phyloP scores from a whole-genome alignment of 2,113 vertebrate genomes.

The Grus americana region DNA sequence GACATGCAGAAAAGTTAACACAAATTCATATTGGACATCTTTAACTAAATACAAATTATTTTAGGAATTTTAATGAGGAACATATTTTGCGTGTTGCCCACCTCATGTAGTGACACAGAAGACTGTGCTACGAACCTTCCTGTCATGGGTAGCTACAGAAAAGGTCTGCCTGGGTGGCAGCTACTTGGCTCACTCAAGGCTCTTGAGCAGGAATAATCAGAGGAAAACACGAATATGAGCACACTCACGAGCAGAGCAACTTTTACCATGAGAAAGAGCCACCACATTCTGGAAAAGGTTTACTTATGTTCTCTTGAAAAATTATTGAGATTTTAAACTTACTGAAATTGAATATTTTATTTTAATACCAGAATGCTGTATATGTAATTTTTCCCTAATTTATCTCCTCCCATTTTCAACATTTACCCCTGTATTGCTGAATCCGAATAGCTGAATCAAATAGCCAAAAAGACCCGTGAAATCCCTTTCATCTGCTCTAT shows the following conservation, averaged over 20 bases:
- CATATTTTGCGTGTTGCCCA: background rate
- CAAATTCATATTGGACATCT: background rate
- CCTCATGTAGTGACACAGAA: background rate
- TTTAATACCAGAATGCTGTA: background rate
- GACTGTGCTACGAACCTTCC: background rate
- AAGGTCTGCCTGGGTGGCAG: background rate
- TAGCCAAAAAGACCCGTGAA: background rate
- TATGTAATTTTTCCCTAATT: background rate
- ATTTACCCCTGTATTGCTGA: background rate
- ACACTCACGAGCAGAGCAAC: background rate
- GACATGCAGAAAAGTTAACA: background rate
- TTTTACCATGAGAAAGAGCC: background rate
- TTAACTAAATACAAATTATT: background rate
- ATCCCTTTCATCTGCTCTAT: background rate
- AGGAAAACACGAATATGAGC: background rate
- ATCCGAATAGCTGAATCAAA: background rate
- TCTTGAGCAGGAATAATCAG: background rate
- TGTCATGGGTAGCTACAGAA: background rate
- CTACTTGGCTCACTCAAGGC: background rate
- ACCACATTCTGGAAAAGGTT: background rate
- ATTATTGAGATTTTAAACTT: background rate
- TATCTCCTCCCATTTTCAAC: background rate
- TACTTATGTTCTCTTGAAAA: background rate
- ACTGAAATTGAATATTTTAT: background rate
- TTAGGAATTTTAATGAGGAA: background rate